Conservation (phyloP, 2,888 invertebrate species). For the Drosophila trichaetosa region DNA sequence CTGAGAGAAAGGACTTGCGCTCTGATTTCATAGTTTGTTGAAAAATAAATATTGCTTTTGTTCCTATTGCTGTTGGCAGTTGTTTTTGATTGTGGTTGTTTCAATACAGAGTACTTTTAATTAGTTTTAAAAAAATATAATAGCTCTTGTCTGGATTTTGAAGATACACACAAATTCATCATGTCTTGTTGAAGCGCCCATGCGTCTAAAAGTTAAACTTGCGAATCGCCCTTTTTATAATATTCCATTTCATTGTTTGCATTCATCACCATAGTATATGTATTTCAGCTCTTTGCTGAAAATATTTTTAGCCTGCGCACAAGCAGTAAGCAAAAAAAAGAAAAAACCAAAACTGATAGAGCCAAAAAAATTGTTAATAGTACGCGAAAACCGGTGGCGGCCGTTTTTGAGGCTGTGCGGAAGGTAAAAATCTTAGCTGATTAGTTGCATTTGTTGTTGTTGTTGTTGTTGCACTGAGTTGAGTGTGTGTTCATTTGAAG, state of each 20-base stretch:
- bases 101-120: not conserved
- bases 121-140: not conserved
- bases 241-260: not conserved
- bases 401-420: conserved; percentile 59
- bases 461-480: conserved; percentile 31
- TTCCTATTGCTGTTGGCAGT: not conserved
- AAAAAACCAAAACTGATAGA: not conserved
- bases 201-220: not conserved
- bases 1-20: conserved; percentile 14
- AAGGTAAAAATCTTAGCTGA: conserved; percentile 63
- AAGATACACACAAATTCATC: not conserved
- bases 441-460: conserved; percentile 46
- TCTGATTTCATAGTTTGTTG: conserved; percentile 33
- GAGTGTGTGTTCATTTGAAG: conserved; percentile 50
- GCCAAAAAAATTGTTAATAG: conserved; percentile 14
- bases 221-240: not conserved
- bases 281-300: not conserved
- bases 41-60: conserved; percentile 4
- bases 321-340: conserved; percentile 9
- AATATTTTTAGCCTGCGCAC: not conserved
- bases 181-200: not conserved
- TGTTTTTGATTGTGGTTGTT: not conserved
- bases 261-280: not conserved
- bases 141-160: not conserved
- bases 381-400: conserved; percentile 26